Evolutionary conservation across 2,797 vertebrate species (phyloP).

Genomic region (Crenuchus spilurus): DNA sequence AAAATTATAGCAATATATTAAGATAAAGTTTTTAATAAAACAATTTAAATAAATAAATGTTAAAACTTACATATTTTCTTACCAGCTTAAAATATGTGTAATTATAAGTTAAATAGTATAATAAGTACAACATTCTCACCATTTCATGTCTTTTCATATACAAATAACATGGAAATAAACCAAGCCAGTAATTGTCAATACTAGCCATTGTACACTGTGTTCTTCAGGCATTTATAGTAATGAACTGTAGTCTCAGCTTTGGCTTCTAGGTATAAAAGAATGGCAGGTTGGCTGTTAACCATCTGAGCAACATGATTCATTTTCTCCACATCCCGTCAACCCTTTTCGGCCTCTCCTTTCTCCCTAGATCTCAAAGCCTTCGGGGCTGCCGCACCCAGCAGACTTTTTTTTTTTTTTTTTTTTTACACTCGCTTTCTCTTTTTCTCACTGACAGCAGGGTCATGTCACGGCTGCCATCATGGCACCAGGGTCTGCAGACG

Average conservation of each 20-base stretch:
- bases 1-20: too few species aligned
- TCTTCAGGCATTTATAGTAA: neutral
- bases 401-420: neutral
- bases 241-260: neutral
- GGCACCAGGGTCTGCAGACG: constrained; percentile 13
- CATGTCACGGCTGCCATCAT: constrained; percentile 25
- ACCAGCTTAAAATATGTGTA: too few species aligned
- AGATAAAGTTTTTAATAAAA: too few species aligned
- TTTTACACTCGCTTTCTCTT: neutral
- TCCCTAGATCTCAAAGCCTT: constrained; percentile 2
- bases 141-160: too few species aligned
- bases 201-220: neutral
- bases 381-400: neutral
- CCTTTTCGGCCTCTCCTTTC: neutral
- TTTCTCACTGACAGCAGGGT: constrained; percentile 42
- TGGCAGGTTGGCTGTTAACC: neutral
- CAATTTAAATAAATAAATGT: too few species aligned
- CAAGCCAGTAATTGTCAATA: neutral
- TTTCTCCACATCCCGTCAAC: constrained; percentile 11
- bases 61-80: too few species aligned
- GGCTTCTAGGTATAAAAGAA: neutral
- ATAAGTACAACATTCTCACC: too few species aligned
- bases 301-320: neutral
- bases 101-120: too few species aligned
- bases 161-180: too few species aligned